Conservation (phyloP, 2,113 vertebrate genomes). For the Pelobates fuscus region DNA sequence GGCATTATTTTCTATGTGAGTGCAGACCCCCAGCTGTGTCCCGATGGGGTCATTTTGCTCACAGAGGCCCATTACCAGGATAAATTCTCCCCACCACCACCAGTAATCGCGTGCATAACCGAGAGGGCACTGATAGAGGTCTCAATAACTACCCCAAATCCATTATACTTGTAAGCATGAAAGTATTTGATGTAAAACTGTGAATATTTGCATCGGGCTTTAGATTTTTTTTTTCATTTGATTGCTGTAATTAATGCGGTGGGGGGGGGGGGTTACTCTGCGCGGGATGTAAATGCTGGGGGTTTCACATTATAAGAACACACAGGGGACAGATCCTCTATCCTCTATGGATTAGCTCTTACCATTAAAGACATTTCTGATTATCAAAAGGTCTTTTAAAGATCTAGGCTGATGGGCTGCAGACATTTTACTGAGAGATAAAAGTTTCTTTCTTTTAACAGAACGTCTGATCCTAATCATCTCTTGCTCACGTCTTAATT, state of each 20-base stretch:
- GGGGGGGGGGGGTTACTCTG: background rate
- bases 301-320: slow-evolving; percentile 15
- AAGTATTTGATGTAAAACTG: too few relatives aligned
- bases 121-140: too few relatives aligned
- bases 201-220: too few relatives aligned
- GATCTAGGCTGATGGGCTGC: background rate
- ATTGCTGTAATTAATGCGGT: slow-evolving; percentile 22
- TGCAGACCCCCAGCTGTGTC: too few relatives aligned
- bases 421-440: slow-evolving; percentile 4
- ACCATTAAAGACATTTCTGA: slow-evolving; percentile 26
- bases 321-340: slow-evolving; percentile 2
- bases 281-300: slow-evolving; percentile 17
- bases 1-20: too few relatives aligned
- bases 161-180: too few relatives aligned
- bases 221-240: too few relatives aligned
- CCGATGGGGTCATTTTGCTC: too few relatives aligned
- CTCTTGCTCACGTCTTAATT: background rate
- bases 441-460: background rate
- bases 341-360: slow-evolving; percentile 22
- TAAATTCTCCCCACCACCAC: too few relatives aligned
- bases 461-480: background rate
- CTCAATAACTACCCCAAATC: too few relatives aligned
- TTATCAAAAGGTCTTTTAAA: slow-evolving; percentile 31
- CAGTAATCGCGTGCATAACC: too few relatives aligned
- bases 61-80: too few relatives aligned